Evolutionary conservation across 2,113 vertebrate species (phyloP).

Genomic region (Antechinus flavipes): DNA sequence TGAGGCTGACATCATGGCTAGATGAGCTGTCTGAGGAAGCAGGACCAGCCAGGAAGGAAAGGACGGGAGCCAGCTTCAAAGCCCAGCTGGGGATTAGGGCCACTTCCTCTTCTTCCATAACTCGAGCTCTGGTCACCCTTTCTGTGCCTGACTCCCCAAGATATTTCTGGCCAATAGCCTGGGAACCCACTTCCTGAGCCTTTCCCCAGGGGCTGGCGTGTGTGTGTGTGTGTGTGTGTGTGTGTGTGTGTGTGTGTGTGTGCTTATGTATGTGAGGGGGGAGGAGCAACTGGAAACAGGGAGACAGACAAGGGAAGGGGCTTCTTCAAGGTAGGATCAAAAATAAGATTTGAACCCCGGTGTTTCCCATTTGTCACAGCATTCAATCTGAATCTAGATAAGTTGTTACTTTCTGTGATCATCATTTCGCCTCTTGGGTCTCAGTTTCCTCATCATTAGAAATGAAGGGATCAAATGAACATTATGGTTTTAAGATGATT

Average conservation of each 20-base stretch:
- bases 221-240: too few species aligned
- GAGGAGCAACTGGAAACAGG: too few species aligned
- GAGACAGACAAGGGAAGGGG: neutral
- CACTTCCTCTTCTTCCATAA: too few species aligned
- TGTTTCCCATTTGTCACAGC: neutral
- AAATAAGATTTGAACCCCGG: too few species aligned
- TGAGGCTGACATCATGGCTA: neutral
- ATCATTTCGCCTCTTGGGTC: slow-evolving; percentile 27
- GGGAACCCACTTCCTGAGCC: neutral
- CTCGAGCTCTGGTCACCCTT: neutral
- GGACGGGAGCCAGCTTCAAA: neutral
- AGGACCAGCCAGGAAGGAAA: neutral
- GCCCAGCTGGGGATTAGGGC: neutral
- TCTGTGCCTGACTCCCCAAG: neutral
- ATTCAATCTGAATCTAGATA: neutral
- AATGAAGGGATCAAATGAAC: neutral
- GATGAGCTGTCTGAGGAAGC: neutral
- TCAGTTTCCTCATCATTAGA: neutral
- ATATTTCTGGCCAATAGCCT: neutral
- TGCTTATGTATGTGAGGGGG: too few species aligned
- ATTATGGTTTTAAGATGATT: neutral
- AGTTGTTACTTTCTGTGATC: neutral
- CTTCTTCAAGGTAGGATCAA: neutral
- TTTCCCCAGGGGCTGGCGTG: neutral
- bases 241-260: neutral